Evolutionary conservation across 2,797 vertebrate species (phyloP), one percentile per base, ranked within the genome.

Genomic region (Gambusia yucatana): DNA sequence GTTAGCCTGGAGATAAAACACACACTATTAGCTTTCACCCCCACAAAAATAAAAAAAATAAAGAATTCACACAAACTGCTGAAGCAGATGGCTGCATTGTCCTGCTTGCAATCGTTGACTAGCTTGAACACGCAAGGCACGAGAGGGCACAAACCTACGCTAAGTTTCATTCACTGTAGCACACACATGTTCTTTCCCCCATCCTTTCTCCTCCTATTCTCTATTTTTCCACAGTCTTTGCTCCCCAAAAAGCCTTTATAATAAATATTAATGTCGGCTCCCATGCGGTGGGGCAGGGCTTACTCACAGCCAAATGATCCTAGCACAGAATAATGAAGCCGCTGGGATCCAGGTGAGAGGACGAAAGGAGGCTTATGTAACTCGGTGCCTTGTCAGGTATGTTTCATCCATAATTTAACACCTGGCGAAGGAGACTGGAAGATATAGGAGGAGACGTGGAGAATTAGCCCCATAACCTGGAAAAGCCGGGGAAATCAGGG

Each of bases 401-500:
- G 86, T 88, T 88, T 88, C 92, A 93, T 94, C 91, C 88, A 93
- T 93, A 91, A 94, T 94, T 91, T 91, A 94, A 93, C 86, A 86
- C 86, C 82, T 13, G 8, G 57, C 65, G 72, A 92, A 87, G 84
- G 67, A 88, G 87, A 89, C 85, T 87, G 85, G 65, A 85, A 88
- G 81, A 92, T 91, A 89, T 88, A 79, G 82, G 72, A 86, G 76
- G 82, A 91, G 91, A 90, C 77, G 63, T 88, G 91, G 89, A 83
- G 83, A 92, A 91, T 92, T 92, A 93, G 88, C 90, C 90, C 74
- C 77, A 77, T 90, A 92, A 93, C 91, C 92, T 84, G 73, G 77
- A 76, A 87, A 86, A 84, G 84, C 84, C 8, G 46, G 46, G 73
- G 75, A 82, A 90, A 92, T 82, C 57, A 72, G 55, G 46, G 59